Evolutionary conservation across 2,888 invertebrate species (phyloP).

Genomic region (Luffia ferchaultella): DNA sequence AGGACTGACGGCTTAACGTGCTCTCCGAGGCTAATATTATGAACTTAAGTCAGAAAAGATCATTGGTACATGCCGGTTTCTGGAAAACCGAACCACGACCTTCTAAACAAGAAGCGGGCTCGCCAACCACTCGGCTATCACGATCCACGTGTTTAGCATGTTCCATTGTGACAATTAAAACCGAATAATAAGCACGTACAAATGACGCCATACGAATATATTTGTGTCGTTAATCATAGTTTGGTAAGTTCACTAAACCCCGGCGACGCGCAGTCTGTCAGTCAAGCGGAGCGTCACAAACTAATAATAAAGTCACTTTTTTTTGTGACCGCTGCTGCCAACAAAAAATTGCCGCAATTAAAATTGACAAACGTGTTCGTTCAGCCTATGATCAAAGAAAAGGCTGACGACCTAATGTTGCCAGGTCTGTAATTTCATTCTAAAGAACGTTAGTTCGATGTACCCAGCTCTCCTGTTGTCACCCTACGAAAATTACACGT

Average conservation of each 20-base stretch:
- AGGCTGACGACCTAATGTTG: background rate
- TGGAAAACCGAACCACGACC: no score
- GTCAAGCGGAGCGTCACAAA: slow-evolving; percentile 11
- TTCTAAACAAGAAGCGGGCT: no score
- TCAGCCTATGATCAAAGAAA: background rate
- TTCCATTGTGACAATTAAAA: no score
- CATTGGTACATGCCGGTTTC: no score
- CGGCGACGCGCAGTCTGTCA: slow-evolving; percentile 30
- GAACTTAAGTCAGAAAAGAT: no score
- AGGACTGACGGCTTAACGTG: no score
- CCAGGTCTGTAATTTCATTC: background rate
- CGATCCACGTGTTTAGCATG: no score
- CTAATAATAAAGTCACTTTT: slow-evolving; percentile 20
- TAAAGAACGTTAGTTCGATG: background rate
- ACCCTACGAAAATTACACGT: background rate
- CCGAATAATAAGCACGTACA: no score
- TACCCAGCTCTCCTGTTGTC: background rate
- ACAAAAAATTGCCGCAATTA: slow-evolving; percentile 23
- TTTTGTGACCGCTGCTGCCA: slow-evolving; percentile 19
- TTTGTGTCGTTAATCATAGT: slow-evolving; percentile 21
- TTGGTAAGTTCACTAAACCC: slow-evolving; percentile 21
- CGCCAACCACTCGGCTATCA: no score
- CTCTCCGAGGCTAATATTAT: no score
- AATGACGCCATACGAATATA: no score
- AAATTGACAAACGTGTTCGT: slow-evolving; percentile 19